These are phyloP conservation scores for Enteromius radiatus DNA, from an alignment of 2,797 vertebrate species.

Conservation along the genomic window DNA sequence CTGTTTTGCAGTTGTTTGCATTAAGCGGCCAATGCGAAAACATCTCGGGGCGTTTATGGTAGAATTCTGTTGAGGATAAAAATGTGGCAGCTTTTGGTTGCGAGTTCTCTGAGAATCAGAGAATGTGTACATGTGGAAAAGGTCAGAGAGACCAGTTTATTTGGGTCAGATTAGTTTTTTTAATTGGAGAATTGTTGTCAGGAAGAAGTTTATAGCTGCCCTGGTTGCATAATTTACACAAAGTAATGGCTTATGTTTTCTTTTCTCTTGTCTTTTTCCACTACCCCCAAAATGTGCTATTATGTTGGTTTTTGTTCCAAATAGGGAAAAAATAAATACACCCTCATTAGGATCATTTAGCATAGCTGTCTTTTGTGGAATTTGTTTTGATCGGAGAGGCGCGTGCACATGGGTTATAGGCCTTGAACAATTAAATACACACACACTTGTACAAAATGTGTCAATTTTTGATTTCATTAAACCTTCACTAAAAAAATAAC, in stretches of 20 bases:
- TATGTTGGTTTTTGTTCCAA: neutral
- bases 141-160: constrained; percentile 68
- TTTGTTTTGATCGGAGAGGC: neutral
- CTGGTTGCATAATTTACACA: neutral
- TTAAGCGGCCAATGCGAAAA: constrained; percentile 20
- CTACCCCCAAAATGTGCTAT: neutral
- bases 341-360: neutral
- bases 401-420: neutral
- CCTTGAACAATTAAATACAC: too few relatives aligned
- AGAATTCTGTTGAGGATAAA: constrained; percentile 36
- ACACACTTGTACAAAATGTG: neutral
- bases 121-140: constrained; percentile 25
- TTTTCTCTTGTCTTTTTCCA: neutral
- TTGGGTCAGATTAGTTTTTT: constrained; percentile 66
- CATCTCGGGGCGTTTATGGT: constrained; percentile 18
- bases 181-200: constrained; percentile 69
- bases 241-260: neutral
- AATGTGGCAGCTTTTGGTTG: constrained; percentile 12
- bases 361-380: too few relatives aligned
- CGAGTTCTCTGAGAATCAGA: constrained; percentile 29
- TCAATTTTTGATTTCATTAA: too few relatives aligned
- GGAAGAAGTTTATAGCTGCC: constrained; percentile 60
- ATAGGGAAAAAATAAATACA: neutral
- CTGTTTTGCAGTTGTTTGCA: constrained; percentile 41
- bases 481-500: too few relatives aligned